Conservation (phyloP, 2,113 vertebrate genomes). For the Anguilla japonica region DNA sequence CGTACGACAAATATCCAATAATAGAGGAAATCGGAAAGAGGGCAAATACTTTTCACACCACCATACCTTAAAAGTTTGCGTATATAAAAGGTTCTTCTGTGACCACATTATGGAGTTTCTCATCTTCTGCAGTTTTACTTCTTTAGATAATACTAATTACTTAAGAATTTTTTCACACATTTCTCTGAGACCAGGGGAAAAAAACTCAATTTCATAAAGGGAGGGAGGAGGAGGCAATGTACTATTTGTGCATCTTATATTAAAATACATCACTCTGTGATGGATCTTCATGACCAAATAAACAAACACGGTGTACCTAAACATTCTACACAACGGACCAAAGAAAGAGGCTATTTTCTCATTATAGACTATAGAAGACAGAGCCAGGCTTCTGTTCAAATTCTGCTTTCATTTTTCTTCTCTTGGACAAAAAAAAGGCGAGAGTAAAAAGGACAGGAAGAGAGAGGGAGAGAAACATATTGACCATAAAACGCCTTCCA, state of each 20-base stretch:
- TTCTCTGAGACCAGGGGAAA: neutral
- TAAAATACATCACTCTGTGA: neutral
- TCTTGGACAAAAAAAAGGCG: too few relatives aligned
- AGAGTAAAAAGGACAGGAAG: neutral
- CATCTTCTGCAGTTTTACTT: neutral
- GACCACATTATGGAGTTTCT: neutral
- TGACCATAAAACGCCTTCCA: neutral
- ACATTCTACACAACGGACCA: neutral
- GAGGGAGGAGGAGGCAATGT: neutral
- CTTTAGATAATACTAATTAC: neutral
- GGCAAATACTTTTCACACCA: neutral
- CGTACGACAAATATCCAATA: too few relatives aligned
- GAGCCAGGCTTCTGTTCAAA: neutral
- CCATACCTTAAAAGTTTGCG: neutral
- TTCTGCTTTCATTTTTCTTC: neutral
- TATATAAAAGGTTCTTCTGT: neutral
- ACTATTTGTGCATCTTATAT: neutral
- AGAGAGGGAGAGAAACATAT: neutral
- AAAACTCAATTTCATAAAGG: neutral
- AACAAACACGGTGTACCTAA: neutral
- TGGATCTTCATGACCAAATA: neutral
- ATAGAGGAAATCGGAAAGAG: neutral
- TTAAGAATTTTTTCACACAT: neutral
- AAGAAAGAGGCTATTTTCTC: neutral
- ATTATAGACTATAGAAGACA: neutral